Evolutionary conservation across 2,113 vertebrate genomes (phyloP).

Genomic region (Ochotona princeps): DNA sequence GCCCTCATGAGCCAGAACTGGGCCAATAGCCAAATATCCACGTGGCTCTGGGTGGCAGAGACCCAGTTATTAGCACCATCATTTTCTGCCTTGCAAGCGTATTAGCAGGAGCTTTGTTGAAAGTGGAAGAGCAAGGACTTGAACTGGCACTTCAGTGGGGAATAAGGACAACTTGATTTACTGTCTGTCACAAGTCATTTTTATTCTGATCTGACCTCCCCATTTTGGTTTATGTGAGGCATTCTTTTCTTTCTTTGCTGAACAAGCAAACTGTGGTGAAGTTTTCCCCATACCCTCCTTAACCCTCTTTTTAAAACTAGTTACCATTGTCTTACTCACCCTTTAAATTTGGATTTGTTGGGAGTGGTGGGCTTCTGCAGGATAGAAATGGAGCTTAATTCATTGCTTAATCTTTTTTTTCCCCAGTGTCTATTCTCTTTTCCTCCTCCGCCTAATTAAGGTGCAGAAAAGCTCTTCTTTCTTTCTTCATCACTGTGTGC

Average conservation of each 20-base stretch:
- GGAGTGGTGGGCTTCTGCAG: too few species aligned
- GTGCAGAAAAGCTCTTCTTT: neutral
- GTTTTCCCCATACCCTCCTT: neutral
- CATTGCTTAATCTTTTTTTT: neutral
- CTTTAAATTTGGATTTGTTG: neutral
- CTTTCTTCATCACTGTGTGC: neutral
- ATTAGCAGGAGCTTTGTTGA: too few species aligned
- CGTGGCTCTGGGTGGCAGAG: too few species aligned
- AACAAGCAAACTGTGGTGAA: neutral
- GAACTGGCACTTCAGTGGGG: too few species aligned
- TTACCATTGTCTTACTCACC: neutral
- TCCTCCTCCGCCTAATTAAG: neutral
- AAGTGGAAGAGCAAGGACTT: too few species aligned
- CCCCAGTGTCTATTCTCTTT: neutral
- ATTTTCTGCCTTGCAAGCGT: too few species aligned
- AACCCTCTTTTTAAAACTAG: neutral
- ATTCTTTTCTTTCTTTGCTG: neutral
- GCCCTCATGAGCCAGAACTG: too few species aligned
- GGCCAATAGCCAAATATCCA: too few species aligned
- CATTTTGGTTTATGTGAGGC: neutral
- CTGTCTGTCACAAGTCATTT: neutral
- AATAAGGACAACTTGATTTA: too few species aligned
- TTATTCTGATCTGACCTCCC: neutral
- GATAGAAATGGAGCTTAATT: neutral
- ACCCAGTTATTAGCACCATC: too few species aligned